Evolutionary conservation across 2,888 invertebrate genomes (phyloP).

Genomic region (Aporophyla lueneburgensis): DNA sequence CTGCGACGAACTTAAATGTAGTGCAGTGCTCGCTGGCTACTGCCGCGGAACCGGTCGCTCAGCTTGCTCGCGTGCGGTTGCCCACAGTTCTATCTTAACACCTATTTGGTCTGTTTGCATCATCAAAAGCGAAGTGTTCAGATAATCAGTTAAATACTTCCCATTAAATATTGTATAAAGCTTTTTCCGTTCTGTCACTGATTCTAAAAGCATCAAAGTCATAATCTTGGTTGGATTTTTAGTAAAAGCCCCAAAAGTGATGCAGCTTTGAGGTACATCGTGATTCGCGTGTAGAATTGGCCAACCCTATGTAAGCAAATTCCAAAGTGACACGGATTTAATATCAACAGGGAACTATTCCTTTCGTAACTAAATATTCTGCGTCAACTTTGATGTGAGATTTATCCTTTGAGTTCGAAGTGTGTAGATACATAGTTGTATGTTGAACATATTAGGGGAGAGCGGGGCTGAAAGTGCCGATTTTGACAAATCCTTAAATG

Average conservation of each 20-base stretch:
- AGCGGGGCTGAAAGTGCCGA: too few relatives aligned
- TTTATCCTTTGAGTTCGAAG: conserved; percentile 32
- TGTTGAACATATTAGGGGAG: not conserved
- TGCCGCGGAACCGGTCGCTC: too few relatives aligned
- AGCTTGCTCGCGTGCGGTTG: too few relatives aligned
- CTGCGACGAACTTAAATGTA: not conserved
- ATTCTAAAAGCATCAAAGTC: not conserved
- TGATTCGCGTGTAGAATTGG: not conserved
- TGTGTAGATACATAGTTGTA: too few relatives aligned
- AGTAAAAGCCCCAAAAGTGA: not conserved
- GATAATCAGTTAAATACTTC: not conserved
- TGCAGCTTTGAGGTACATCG: not conserved
- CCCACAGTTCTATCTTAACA: too few relatives aligned
- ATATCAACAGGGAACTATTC: conserved; percentile 31
- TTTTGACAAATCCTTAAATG: too few relatives aligned
- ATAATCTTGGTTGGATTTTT: not conserved
- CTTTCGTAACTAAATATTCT: conserved; percentile 34
- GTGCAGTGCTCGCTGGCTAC: not conserved
- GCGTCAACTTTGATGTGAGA: conserved; percentile 30
- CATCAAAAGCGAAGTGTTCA: not conserved
- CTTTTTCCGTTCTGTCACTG: not conserved
- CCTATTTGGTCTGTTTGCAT: too few relatives aligned
- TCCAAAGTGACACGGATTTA: conserved; percentile 20
- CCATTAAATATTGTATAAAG: not conserved
- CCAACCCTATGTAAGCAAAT: not conserved